Percentiles rank a stretch among this genome's conserved stretches.
Evolutionary conservation across 2,888 invertebrate species (phyloP).

Genomic region (Eilema sororculum): DNA sequence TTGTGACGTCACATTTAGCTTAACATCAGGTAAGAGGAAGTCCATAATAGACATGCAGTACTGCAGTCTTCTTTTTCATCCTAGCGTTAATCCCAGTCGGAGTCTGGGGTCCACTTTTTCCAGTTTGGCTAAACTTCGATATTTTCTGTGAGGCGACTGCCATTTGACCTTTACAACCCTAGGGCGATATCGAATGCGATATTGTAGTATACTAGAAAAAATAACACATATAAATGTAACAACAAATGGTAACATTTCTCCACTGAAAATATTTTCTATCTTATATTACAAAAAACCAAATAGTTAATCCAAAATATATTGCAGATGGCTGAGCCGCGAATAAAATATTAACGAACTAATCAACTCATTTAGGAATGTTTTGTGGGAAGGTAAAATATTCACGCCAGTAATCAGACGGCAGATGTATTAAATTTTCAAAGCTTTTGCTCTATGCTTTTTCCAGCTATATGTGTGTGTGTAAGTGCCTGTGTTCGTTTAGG

Average conservation of each 20-base stretch:
- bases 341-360: slow-evolving; percentile 39
- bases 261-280: not conserved
- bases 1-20: too few relatives aligned
- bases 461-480: slow-evolving; percentile 19
- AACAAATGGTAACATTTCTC: not conserved
- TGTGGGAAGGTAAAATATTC: slow-evolving; percentile 38
- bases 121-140: too few relatives aligned
- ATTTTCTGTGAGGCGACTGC: too few relatives aligned
- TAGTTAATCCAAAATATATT: not conserved
- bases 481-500: slow-evolving; percentile 1
- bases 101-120: too few relatives aligned
- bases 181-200: too few relatives aligned
- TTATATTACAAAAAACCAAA: not conserved
- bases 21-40: too few relatives aligned
- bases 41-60: too few relatives aligned
- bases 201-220: too few relatives aligned
- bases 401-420: slow-evolving; percentile 38
- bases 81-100: too few relatives aligned
- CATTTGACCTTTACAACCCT: too few relatives aligned
- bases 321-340: slow-evolving; percentile 8
- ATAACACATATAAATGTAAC: too few relatives aligned
- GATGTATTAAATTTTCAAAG: slow-evolving; percentile 44
- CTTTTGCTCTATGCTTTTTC: slow-evolving; percentile 22
- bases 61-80: too few relatives aligned
- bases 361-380: slow-evolving; percentile 43